Evolutionary conservation across 1,140 invertebrate species (phyloP).

Genomic region (Brachionus rubens): DNA sequence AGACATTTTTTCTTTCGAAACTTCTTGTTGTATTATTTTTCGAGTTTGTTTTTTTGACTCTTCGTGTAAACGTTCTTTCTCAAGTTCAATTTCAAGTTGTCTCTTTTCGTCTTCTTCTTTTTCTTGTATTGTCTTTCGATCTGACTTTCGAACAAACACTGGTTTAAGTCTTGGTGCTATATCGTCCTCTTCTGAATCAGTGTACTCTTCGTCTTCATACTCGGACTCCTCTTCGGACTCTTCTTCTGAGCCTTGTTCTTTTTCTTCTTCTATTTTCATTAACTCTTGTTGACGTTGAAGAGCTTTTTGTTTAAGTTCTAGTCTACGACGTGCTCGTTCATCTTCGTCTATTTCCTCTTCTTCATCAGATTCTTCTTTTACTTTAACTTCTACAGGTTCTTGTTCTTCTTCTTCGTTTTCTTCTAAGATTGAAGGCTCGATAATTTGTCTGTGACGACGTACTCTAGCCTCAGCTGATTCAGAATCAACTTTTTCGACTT

Average conservation of each 20-base stretch:
- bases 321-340: slow-evolving; percentile 46
- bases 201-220: slow-evolving; percentile 69
- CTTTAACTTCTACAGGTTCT: slow-evolving; percentile 71
- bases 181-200: slow-evolving; percentile 64
- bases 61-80: slow-evolving; percentile 74
- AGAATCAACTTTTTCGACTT: neutral
- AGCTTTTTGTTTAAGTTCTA: slow-evolving; percentile 38
- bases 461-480: neutral
- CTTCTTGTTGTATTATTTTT: slow-evolving; percentile 82
- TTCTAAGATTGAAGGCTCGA: slow-evolving; percentile 58
- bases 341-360: slow-evolving; percentile 48
- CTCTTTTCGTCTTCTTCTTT: slow-evolving; percentile 80
- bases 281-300: slow-evolving; percentile 54
- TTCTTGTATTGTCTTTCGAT: slow-evolving; percentile 89
- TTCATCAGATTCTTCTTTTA: slow-evolving; percentile 60
- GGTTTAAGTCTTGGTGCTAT: slow-evolving; percentile 87
- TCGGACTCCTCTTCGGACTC: slow-evolving; percentile 68
- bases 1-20: slow-evolving; percentile 64
- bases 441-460: slow-evolving; percentile 48
- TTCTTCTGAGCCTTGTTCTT: slow-evolving; percentile 47
- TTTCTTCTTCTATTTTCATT: slow-evolving; percentile 66
- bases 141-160: slow-evolving; percentile 87
- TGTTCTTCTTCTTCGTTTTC: slow-evolving; percentile 67
- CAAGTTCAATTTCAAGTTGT: slow-evolving; percentile 76
- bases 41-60: slow-evolving; percentile 78